Percentiles rank a stretch among this genome's conserved stretches.
phyloP scores from a whole-genome alignment of 2,888 invertebrate genomes.

The Synanthedon myopaeformis region DNA sequence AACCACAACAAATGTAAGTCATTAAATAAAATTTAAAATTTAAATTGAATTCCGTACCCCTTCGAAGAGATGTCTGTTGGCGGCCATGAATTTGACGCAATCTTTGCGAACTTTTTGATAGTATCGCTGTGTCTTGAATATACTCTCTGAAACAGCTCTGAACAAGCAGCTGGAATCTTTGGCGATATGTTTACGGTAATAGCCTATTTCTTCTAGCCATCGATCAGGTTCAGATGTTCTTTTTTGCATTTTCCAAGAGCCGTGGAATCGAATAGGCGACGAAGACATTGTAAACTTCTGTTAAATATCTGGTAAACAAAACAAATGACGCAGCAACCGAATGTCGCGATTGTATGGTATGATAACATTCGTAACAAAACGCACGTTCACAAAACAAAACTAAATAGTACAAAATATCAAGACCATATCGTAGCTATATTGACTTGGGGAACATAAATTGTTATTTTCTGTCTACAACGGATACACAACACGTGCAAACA shows the following conservation, averaged over 20 bases:
- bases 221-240: slow-evolving; percentile 73
- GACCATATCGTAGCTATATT: slow-evolving; percentile 45
- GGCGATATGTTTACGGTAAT: slow-evolving; percentile 89
- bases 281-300: slow-evolving; percentile 50
- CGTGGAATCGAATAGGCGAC: slow-evolving; percentile 59
- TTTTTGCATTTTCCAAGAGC: slow-evolving; percentile 61
- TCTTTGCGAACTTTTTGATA: slow-evolving; percentile 80
- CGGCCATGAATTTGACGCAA: slow-evolving; percentile 79
- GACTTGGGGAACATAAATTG: slow-evolving; percentile 54
- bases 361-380: neutral
- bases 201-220: slow-evolving; percentile 83
- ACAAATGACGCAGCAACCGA: slow-evolving; percentile 48
- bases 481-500: slow-evolving; percentile 57
- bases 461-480: slow-evolving; percentile 56
- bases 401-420: neutral
- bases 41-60: slow-evolving; percentile 48
- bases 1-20: neutral
- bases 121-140: slow-evolving; percentile 76
- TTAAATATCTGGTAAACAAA: slow-evolving; percentile 65
- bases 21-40: neutral
- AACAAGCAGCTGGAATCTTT: slow-evolving; percentile 91
- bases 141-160: slow-evolving; percentile 89
- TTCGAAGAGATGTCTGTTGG: slow-evolving; percentile 73
- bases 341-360: neutral
- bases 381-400: neutral